phyloP scores from a whole-genome alignment of 2,113 vertebrate genomes.

The Xiphophorus hellerii region DNA sequence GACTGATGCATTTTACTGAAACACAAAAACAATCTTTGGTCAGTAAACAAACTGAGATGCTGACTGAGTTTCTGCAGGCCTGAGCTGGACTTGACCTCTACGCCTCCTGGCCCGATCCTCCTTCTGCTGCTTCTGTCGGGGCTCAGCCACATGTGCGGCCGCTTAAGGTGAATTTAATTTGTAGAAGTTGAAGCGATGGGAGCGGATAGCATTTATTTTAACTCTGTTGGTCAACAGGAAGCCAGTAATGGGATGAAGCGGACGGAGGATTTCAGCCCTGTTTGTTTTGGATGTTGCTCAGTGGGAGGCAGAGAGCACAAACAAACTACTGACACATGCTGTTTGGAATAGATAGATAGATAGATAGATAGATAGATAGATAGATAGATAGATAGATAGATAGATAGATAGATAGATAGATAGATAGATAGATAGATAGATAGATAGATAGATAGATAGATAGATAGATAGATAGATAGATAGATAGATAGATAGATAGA shows the following conservation, averaged over 20 bases:
- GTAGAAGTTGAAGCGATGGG: slow-evolving; percentile 51
- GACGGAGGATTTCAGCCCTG: slow-evolving; percentile 68
- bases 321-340: slow-evolving; percentile 57
- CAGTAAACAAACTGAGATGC: neutral
- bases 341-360: slow-evolving; percentile 20
- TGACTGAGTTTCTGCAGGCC: neutral
- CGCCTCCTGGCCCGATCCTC: neutral
- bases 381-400: slow-evolving; percentile 22
- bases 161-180: slow-evolving; percentile 56
- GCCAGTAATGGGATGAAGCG: slow-evolving; percentile 71
- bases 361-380: slow-evolving; percentile 29
- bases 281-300: slow-evolving; percentile 78
- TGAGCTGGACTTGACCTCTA: slow-evolving; percentile 73
- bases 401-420: slow-evolving; percentile 33
- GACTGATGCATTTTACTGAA: too few species aligned
- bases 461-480: slow-evolving; percentile 31
- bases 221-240: too few species aligned
- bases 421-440: slow-evolving; percentile 27
- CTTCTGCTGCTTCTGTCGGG: slow-evolving; percentile 57
- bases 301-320: slow-evolving; percentile 49
- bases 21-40: neutral
- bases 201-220: slow-evolving; percentile 57
- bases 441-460: slow-evolving; percentile 31
- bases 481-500: slow-evolving; percentile 28
- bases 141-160: slow-evolving; percentile 66